Percentiles rank a stretch among this genome's conserved stretches.
Evolutionary conservation across 2,888 invertebrate species (phyloP).

Genomic region (Mamestra brassicae): DNA sequence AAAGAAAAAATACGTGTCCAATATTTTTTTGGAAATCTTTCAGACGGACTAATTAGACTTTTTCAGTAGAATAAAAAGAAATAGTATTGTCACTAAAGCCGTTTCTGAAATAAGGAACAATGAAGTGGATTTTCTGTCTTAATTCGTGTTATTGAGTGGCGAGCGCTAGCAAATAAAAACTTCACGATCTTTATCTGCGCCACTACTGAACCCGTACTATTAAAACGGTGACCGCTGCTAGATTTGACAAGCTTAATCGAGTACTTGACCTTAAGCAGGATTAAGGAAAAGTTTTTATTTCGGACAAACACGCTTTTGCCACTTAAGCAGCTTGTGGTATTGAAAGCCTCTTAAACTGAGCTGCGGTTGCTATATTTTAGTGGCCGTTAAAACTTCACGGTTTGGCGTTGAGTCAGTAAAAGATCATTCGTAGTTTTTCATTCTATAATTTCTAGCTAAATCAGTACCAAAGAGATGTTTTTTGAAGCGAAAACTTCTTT

Average conservation of each 20-base stretch:
- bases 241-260: conserved; percentile 43
- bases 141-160: neutral
- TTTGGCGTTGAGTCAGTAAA: neutral
- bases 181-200: conserved; percentile 42
- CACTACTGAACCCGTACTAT: conserved; percentile 18
- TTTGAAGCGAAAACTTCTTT: too few relatives aligned
- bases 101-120: too few relatives aligned
- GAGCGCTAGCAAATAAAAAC: conserved; percentile 22
- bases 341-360: conserved; percentile 1
- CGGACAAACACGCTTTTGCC: conserved; percentile 13
- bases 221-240: conserved; percentile 24
- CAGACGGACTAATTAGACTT: too few relatives aligned
- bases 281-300: conserved; percentile 36
- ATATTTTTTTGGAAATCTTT: too few relatives aligned
- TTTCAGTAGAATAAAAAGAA: too few relatives aligned
- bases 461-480: too few relatives aligned
- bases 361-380: neutral
- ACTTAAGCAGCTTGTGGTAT: conserved; percentile 27
- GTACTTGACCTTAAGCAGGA: conserved; percentile 38
- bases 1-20: too few relatives aligned
- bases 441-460: too few relatives aligned
- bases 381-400: neutral
- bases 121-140: conserved; percentile 19
- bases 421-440: neutral
- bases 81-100: too few relatives aligned